phyloP scores from a whole-genome alignment of 2,888 invertebrate species.

The Cephonodes hylas region DNA sequence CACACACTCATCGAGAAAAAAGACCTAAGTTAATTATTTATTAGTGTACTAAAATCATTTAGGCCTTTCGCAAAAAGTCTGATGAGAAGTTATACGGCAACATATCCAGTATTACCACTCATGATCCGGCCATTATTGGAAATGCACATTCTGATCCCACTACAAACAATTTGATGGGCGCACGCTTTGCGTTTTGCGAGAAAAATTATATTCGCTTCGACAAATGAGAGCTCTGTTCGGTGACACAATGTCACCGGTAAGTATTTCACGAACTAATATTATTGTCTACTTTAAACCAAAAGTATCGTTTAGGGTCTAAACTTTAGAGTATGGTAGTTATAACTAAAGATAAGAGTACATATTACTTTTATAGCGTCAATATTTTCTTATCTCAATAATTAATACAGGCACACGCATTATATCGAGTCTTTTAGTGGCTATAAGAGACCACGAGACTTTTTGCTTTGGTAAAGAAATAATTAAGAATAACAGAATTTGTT shows the following conservation, averaged over 20 bases:
- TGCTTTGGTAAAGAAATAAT: too few species aligned
- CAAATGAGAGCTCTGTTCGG: slow-evolving; percentile 12
- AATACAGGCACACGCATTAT: too few species aligned
- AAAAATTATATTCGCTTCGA: slow-evolving; percentile 18
- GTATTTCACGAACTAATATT: not conserved
- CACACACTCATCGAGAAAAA: not conserved
- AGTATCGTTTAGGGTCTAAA: too few species aligned
- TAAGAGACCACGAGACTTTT: too few species aligned
- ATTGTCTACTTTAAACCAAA: too few species aligned
- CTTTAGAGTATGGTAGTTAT: too few species aligned
- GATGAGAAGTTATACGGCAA: slow-evolving; percentile 24
- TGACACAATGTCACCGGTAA: not conserved
- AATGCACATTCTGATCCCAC: slow-evolving; percentile 51
- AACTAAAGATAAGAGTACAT: too few species aligned
- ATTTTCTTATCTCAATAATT: too few species aligned
- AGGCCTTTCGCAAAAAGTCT: slow-evolving; percentile 13
- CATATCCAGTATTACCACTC: slow-evolving; percentile 53
- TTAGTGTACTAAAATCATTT: not conserved
- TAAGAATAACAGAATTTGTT: too few species aligned
- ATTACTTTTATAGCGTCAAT: too few species aligned
- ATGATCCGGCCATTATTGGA: slow-evolving; percentile 69
- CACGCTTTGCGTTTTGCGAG: slow-evolving; percentile 15
- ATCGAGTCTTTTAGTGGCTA: too few species aligned
- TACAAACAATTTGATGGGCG: slow-evolving; percentile 38
- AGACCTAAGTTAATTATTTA: not conserved